A percentile compares a stretch with the other conserved stretches of the same genome.
Evolutionary conservation across 2,888 invertebrate species (phyloP).

Genomic region (Lasioglossum malachurum): DNA sequence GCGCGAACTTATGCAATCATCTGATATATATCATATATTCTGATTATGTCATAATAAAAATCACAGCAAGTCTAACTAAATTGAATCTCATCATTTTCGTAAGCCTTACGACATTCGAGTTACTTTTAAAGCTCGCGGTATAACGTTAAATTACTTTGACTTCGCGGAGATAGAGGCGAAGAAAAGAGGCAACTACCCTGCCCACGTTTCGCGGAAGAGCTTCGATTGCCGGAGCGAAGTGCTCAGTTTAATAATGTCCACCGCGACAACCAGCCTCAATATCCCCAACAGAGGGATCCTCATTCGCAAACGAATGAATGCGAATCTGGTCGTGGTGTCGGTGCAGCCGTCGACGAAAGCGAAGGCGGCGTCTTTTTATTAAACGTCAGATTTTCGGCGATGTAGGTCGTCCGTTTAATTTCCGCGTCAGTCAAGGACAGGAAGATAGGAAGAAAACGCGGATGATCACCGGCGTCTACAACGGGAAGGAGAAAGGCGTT

Average conservation of each 20-base stretch:
- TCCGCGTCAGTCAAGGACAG: conserved; percentile 49
- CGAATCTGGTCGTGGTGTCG: conserved; percentile 18
- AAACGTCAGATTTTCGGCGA: conserved; percentile 53
- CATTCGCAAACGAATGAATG: conserved; percentile 35
- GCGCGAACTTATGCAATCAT: too few species aligned
- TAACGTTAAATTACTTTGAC: not conserved
- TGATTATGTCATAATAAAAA: too few species aligned
- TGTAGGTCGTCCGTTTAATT: conserved; percentile 53
- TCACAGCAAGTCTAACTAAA: too few species aligned
- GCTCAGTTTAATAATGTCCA: not conserved
- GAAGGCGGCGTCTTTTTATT: conserved; percentile 34
- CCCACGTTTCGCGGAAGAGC: not conserved
- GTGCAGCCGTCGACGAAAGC: conserved; percentile 37
- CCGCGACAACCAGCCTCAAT: not conserved
- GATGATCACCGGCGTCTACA: not conserved
- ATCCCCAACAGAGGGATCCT: not conserved
- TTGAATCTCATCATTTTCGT: not conserved
- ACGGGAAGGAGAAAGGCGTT: conserved; percentile 8
- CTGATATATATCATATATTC: too few species aligned
- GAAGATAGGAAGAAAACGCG: not conserved
- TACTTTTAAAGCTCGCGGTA: too few species aligned
- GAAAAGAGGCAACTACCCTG: not conserved
- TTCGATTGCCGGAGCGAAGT: not conserved
- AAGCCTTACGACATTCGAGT: not conserved
- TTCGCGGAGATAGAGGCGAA: not conserved